Evolutionary conservation across 2,113 vertebrate genomes (phyloP), one percentile per base, ranked within the genome.

Genomic region (Chionodraco myersi): DNA sequence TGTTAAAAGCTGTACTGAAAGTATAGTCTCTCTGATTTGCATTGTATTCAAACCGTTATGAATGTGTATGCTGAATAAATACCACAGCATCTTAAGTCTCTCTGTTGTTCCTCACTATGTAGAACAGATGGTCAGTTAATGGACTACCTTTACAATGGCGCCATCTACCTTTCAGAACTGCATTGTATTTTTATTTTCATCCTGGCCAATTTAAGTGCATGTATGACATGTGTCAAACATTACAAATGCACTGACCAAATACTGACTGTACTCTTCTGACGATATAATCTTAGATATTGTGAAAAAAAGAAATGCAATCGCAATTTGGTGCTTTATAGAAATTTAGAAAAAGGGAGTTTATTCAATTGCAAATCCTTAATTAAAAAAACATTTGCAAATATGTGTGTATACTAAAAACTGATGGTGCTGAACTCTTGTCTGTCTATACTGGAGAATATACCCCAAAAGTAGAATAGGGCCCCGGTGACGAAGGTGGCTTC

Each of bases 41-140:
- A 10, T 75, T 72, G 57, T 58, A 75, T 59, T 82, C 44, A 14
- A 82, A 77, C 54, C 6, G 34, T 84, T 89, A 21, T 74, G 45
- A 93, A 85, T 75, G 85, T 88, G 82, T 61, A 81, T 61, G 49
- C 16, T 41, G 30, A 92, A 88, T 89, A 91, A 93, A 92, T 65
- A 41, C 12, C 23, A 48, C 23, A 15, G 26, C 21, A 59, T 71
- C 10, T 60, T 44, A 18, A 26, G 16, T n/a, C 15, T n/a, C n/a
- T 36, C 4, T 2, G 1, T 12, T 14, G 45, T 56, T 45, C 2
- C 4, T 36, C 54, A 41, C 5, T 0, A 16, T 47, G 6, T 30
- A 3, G 10, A 80, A 45, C 1, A 13, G 52, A 44, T 63, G 18
- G 13, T 34, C 3, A 4, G 6, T n/a, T 62, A 14, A 59, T 14